Evolutionary conservation across 2,797 vertebrate species (phyloP).

Genomic region (Darevskia mixta): DNA sequence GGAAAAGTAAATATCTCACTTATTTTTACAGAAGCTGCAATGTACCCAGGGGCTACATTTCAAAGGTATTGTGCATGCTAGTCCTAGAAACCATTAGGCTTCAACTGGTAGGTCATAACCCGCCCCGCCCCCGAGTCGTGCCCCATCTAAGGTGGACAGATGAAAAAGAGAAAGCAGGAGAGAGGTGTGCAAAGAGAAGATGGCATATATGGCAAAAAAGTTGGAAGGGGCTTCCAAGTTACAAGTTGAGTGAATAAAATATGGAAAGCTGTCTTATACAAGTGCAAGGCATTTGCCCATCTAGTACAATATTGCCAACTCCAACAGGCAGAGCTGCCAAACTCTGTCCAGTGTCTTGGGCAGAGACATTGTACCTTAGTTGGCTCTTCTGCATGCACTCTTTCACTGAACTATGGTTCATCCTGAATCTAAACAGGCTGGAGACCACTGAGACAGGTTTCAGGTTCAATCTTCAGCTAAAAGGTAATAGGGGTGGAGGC

Average conservation of each 20-base stretch:
- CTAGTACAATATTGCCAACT: neutral
- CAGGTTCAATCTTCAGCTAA: neutral
- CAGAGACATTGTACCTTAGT: no score
- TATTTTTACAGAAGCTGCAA: neutral
- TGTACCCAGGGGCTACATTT: neutral
- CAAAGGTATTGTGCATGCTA: neutral
- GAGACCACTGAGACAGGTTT: neutral
- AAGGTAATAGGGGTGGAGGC: neutral
- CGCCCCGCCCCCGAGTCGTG: neutral
- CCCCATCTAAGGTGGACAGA: fast-evolving
- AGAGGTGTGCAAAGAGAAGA: neutral
- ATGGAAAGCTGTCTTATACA: neutral
- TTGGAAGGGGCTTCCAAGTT: neutral
- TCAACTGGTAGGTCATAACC: neutral
- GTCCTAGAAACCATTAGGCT: neutral
- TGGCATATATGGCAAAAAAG: neutral
- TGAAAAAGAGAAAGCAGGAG: neutral
- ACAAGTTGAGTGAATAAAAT: neutral
- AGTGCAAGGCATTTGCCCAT: neutral
- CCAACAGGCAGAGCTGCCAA: neutral
- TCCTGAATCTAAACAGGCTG: neutral
- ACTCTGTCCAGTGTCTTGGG: neutral
- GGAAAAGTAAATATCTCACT: neutral
- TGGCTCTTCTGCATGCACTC: neutral
- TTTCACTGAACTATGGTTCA: neutral